Evolutionary conservation across 2,888 invertebrate genomes (phyloP).

Genomic region (Nomada fucata): DNA sequence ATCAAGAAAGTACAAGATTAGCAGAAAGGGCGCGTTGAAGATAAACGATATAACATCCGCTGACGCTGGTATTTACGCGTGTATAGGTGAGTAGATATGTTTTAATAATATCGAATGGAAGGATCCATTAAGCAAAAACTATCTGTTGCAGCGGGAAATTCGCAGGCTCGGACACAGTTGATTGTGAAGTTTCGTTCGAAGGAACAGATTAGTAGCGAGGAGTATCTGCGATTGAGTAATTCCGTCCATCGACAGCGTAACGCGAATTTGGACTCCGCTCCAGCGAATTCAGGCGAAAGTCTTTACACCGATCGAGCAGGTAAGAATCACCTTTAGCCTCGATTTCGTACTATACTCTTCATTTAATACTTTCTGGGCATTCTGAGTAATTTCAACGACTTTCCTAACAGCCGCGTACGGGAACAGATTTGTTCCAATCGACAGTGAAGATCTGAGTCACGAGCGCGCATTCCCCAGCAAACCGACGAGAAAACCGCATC

Average conservation of each 20-base stretch:
- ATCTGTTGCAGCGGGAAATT: slow-evolving; percentile 87
- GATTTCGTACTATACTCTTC: not conserved
- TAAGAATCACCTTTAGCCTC: slow-evolving; percentile 40
- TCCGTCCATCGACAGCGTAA: slow-evolving; percentile 82
- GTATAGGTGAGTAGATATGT: slow-evolving; percentile 86
- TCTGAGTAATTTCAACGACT: not conserved
- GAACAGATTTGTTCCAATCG: slow-evolving; percentile 70
- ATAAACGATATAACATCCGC: slow-evolving; percentile 92
- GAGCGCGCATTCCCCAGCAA: slow-evolving; percentile 76
- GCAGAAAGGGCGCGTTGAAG: slow-evolving; percentile 95
- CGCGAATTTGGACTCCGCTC: slow-evolving; percentile 82
- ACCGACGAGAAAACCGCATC: slow-evolving; percentile 77
- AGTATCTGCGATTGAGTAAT: slow-evolving; percentile 85
- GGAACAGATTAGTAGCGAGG: slow-evolving; percentile 92
- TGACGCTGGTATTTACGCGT: slow-evolving; percentile 94
- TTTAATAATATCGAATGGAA: not conserved
- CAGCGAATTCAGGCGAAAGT: slow-evolving; percentile 85
- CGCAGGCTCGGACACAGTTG: slow-evolving; percentile 92
- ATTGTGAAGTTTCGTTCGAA: slow-evolving; percentile 92
- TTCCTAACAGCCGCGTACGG: slow-evolving; percentile 58
- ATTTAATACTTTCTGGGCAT: not conserved
- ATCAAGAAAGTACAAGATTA: slow-evolving; percentile 93
- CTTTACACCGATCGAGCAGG: slow-evolving; percentile 77
- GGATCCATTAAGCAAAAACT: not conserved
- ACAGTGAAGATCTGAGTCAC: slow-evolving; percentile 79